A percentile compares a stretch with the other conserved stretches of the same genome.
phyloP scores from a whole-genome alignment of 2,113 vertebrate species.

The Puntigrus tetrazona region DNA sequence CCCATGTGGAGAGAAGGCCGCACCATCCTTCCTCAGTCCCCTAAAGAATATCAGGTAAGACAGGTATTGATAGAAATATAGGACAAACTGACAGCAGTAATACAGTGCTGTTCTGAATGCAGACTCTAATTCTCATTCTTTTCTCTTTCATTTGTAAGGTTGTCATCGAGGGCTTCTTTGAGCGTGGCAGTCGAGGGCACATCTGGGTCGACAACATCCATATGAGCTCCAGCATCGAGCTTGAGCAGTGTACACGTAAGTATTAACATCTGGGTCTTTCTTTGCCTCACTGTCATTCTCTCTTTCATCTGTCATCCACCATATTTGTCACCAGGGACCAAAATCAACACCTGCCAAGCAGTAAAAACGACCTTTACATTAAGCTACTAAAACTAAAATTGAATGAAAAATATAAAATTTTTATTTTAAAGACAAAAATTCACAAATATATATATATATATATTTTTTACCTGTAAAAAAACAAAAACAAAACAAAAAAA shows the following conservation, averaged over 20 bases:
- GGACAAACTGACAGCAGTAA: background rate
- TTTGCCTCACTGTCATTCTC: constrained; percentile 1
- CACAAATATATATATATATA: too few species aligned
- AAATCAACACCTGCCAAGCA: background rate
- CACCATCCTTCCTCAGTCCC: constrained; percentile 90
- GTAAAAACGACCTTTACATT: background rate
- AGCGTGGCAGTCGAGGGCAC: constrained; percentile 82
- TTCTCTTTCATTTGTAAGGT: constrained; percentile 74
- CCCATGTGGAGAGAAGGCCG: constrained; percentile 91
- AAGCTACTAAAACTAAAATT: background rate
- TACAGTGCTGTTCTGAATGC: background rate
- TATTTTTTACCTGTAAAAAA: too few species aligned
- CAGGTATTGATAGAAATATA: background rate
- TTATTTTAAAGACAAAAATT: too few species aligned
- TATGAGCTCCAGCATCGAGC: constrained; percentile 84
- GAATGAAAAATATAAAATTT: too few species aligned
- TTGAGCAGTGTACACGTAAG: constrained; percentile 94
- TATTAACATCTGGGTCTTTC: constrained; percentile 45
- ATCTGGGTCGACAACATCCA: constrained; percentile 93
- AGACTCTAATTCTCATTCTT: background rate
- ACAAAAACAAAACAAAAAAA: too few species aligned
- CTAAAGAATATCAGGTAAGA: constrained; percentile 87
- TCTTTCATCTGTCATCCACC: background rate
- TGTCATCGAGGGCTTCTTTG: constrained; percentile 92
- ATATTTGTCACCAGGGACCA: constrained; percentile 5